A percentile compares a stretch with the other conserved stretches of the same genome.
Evolutionary conservation across 1,140 invertebrate genomes (phyloP).

Genomic region (Prorops nasuta): DNA sequence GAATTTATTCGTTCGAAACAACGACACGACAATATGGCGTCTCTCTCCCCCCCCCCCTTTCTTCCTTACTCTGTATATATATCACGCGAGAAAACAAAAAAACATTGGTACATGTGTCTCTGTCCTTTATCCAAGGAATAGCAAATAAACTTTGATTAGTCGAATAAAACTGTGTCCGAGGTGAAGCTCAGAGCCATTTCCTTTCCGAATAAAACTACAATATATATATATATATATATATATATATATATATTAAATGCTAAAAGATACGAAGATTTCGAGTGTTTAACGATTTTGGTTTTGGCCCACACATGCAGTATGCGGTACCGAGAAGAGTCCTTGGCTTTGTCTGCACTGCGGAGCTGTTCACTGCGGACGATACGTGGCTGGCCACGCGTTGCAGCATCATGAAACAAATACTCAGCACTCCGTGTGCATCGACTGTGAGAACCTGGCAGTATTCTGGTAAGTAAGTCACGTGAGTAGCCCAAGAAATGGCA

Average conservation of each 20-base stretch:
- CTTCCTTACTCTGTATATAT: too few species aligned
- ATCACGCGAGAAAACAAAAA: too few species aligned
- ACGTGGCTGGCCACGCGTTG: constrained; percentile 75
- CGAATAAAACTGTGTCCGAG: too few species aligned
- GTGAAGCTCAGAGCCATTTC: too few species aligned
- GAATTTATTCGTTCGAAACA: too few species aligned
- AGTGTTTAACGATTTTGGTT: constrained; percentile 10
- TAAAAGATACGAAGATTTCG: background rate
- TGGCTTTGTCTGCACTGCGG: constrained; percentile 79
- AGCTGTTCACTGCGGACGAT: constrained; percentile 73
- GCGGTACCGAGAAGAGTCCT: constrained; percentile 66
- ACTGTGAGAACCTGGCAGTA: constrained; percentile 71
- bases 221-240: too few species aligned
- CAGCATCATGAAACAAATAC: constrained; percentile 65
- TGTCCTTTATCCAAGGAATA: too few species aligned
- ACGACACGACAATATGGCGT: too few species aligned
- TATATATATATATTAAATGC: background rate
- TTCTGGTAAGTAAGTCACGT: constrained; percentile 65
- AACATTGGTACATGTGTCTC: too few species aligned
- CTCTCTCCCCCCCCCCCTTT: too few species aligned
- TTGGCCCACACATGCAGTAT: constrained; percentile 62
- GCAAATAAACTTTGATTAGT: too few species aligned
- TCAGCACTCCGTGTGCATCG: constrained; percentile 73
- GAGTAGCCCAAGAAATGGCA: background rate
- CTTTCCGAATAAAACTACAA: too few species aligned